Evolutionary conservation across 2,113 vertebrate genomes (phyloP), one percentile per base, ranked within the genome.

Genomic region (Erythrolamprus reginae): DNA sequence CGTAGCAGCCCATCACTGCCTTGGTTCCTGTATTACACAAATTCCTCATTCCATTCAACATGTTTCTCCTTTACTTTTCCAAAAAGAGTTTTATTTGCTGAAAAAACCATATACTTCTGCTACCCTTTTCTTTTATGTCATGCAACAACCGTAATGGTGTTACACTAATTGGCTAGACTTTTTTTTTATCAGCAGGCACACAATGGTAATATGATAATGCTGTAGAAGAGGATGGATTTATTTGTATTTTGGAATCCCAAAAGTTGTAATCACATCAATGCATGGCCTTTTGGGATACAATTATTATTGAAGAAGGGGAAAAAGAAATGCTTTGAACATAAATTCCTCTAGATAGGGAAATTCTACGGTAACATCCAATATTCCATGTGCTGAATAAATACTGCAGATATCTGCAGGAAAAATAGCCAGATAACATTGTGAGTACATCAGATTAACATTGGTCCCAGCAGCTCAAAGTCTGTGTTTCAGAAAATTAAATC

Each of bases 201-300:
- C 82, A 89, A 0, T 4, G 21, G 26, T 48, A 84, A 53, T 0
- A 89, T 3, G 90, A 92, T 0, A 93, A 90, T 84, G 91, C 82
- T 23, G 84, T 70, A 50, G 17, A 50, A 88, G 15, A 92, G 19
- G 87, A 91, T 82, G 90, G 53, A 91, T 94, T 51, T 9, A 48
- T 0, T 0, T 0, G 5, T 0, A 0, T 90, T 92, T 87, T 77
- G 77, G 88, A 92, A 94, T 93, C 82, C 84, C 89, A 42, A 88
- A 91, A 90, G 86, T 91, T 89, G 82, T 90, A 92, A 93, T 93
- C 94, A 13, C 45, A 87, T 93, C 94, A 95, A 89, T 61, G 82
- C 50, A 47, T 38, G 83, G 23, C 47, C 92, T 86, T 48, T 92
- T 91, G 92, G 90, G 88, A 93, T 17, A 61, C 33, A 10, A 93